Evolutionary conservation across 1,140 invertebrate species (phyloP), one percentile per base, ranked within the genome.

Genomic region (Scaptomyza graminum): DNA sequence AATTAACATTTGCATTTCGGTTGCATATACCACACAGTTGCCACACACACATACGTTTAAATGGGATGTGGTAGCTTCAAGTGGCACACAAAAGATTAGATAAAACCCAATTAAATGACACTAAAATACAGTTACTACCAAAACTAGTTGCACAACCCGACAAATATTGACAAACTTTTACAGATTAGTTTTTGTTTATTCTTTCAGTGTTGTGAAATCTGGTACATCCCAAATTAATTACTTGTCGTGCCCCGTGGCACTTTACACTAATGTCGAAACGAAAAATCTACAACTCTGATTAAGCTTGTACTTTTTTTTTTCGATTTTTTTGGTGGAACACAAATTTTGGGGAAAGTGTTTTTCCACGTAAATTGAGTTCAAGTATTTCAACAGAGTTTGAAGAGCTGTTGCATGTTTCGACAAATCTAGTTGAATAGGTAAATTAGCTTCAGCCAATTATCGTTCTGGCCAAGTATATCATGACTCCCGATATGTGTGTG

Each of bases 401-500:
- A 76, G 34, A 68, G 76, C 67, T 71, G 72, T 87, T 82, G 81
- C 81, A 88, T 87, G 75, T 60, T 73, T 61, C 4, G 5, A 59
- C 78, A 87, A 87, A 85, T 87, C 82, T 74, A 78, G 82, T 82
- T 88, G 82, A 87, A 87, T 82, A 76, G 82, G 70, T 74, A 87
- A 87, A 87, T 88, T 88, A 87, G 83, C 31, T 7, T 63, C 55
- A 54, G 22, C 61, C 78, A 88, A 87, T 87, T 88, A 87, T 82
- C 64, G 83, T 82, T 52, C 55, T 59, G 62, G 46, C 59, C 51
- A 11, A 60, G 44, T 6, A 28, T 12, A 9, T 1, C 11, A 41
- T 34, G 31, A 34, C 28, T 28, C 28, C 28, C 12, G 11, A 31
- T 25, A 41, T 11, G 47, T 66, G 56, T 41, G 25, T 55, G n/a